Base-by-base conservation (phyloP, 2,113 vertebrate genomes). In the Eurypyga helias region DNA sequence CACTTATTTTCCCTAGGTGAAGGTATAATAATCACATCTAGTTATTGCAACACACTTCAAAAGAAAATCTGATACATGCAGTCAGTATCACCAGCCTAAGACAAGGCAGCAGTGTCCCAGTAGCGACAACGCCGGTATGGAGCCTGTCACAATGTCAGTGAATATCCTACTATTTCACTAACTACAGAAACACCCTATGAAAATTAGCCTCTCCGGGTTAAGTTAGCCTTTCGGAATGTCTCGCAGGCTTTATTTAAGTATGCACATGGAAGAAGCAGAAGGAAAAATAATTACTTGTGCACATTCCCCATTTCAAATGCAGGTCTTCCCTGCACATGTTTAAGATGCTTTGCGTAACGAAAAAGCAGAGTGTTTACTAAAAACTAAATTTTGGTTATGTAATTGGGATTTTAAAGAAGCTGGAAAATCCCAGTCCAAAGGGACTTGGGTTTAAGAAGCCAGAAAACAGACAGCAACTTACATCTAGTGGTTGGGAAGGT, bases 401-500 rank as follows among this genome's bases (percentile, higher is more conserved):
- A 76, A 34, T 6, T 15, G 48, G 60, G 67, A 81, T 46, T 89
- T n/a, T 46, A 46, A 86, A 91, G 78, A 17, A 8, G 36, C 60
- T 75, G 83, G 83, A 73, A 96, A 90, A 87, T 9, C 87, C 89
- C 93, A 85, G 55, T 43, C 61, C 57, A 7, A 31, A 48, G 0
- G 21, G 31, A 46, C 81, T 87, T 14, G 13, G 13, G 25, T 21
- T 55, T 4, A 31, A 79, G 73, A 25, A 34, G 34, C 17, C 65
- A 65, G 82, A 14, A 73, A 67, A 11, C 9, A 33, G 54, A 10
- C 13, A 45, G 31, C 23, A 82, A 94, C 98, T 98, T 97, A 99
- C 99, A 98, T 99, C 99, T 43, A 99, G 97, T 0, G 99, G 99
- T 28, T 99, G 99, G 2, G 99, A 99, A n/a, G 99, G 99, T 61